These are phyloP conservation scores for Formica aserva DNA, from an alignment of 2,888 invertebrate species.

Conservation along the genomic window DNA sequence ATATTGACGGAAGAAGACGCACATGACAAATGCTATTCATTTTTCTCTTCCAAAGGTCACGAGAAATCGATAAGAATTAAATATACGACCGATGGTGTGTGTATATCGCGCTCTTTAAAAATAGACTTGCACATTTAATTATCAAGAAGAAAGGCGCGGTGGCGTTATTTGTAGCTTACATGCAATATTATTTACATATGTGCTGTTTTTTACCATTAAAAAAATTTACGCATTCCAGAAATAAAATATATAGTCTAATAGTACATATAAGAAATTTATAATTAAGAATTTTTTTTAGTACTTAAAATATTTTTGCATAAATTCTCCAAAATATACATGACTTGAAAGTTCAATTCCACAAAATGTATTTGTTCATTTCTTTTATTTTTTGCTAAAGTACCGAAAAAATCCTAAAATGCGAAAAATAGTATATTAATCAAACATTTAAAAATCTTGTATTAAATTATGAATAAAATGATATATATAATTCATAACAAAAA, in stretches of 20 bases:
- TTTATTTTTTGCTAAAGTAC: neutral
- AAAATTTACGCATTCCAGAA: neutral
- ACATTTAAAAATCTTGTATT: neutral
- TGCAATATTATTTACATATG: neutral
- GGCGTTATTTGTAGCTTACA: neutral
- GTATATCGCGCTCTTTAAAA: neutral
- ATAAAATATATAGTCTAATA: neutral
- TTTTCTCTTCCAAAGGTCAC: slow-evolving; percentile 19
- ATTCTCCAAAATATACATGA: neutral
- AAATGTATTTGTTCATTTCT: neutral
- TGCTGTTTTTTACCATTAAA: neutral
- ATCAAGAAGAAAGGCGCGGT: neutral
- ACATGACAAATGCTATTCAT: neutral
- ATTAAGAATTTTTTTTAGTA: neutral
- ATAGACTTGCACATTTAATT: slow-evolving; percentile 15
- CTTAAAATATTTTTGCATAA: slow-evolving; percentile 20
- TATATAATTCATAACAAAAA: neutral
- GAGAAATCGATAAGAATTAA: slow-evolving; percentile 22
- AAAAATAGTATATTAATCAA: neutral
- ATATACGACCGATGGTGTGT: neutral
- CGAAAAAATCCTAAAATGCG: neutral
- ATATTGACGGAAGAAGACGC: neutral
- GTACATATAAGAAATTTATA: neutral
- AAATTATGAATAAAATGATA: slow-evolving; percentile 9
- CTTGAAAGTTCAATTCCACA: neutral